Percentiles rank a stretch among this genome's conserved stretches.
phyloP scores from a whole-genome alignment of 2,113 vertebrate genomes.

The Theropithecus gelada region DNA sequence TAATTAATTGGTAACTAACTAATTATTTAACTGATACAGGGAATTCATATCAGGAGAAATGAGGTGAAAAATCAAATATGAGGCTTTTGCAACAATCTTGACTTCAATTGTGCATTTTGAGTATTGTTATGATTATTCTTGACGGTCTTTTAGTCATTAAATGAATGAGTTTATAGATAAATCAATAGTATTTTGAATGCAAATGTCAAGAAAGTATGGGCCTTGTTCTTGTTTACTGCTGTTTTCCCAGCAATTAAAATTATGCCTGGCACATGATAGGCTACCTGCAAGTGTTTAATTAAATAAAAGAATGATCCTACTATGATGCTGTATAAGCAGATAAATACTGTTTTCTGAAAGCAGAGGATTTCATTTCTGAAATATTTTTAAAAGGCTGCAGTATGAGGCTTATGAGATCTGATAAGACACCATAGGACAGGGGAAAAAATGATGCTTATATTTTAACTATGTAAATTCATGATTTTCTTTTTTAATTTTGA shows the following conservation, averaged over 20 bases:
- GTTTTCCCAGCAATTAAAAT: neutral
- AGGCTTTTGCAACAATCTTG: neutral
- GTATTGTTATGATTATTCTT: neutral
- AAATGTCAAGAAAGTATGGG: neutral
- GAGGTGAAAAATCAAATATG: neutral
- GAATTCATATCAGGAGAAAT: neutral
- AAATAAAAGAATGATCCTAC: neutral
- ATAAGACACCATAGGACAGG: neutral
- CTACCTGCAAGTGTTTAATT: neutral
- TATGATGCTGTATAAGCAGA: neutral
- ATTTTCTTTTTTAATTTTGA: neutral
- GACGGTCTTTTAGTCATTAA: neutral
- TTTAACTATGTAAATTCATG: constrained; percentile 9
- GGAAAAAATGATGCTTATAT: neutral
- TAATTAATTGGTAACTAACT: neutral
- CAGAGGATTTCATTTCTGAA: neutral
- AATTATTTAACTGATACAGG: neutral
- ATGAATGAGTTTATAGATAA: neutral
- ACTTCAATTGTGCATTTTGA: neutral
- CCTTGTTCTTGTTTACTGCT: neutral
- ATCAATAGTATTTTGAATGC: neutral
- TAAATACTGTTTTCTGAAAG: constrained; percentile 32
- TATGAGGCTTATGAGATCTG: neutral
- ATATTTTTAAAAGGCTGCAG: neutral
- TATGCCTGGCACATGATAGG: neutral